phyloP scores from a whole-genome alignment of 2,888 invertebrate genomes.

The Ypsolopha sequella region DNA sequence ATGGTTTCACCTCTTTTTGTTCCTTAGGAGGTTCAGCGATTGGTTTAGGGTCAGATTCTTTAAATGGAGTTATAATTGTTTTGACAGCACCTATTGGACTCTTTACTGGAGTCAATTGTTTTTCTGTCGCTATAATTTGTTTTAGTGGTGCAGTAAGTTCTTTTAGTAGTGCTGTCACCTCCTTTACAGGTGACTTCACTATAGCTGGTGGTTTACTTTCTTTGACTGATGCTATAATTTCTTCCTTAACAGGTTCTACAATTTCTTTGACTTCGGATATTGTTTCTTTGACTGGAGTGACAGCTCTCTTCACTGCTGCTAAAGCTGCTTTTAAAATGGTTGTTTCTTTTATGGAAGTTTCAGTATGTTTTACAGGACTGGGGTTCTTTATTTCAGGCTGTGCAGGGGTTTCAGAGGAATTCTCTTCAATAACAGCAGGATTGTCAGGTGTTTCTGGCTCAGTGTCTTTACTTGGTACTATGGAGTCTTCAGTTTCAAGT shows the following conservation, averaged over 20 bases:
- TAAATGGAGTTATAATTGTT: neutral
- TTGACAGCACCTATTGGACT: neutral
- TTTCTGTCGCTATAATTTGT: neutral
- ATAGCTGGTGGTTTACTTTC: neutral
- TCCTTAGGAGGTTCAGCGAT: conserved; percentile 4
- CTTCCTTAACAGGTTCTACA: conserved; percentile 17
- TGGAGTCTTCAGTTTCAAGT: conserved; percentile 12
- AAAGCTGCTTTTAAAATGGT: conserved; percentile 3
- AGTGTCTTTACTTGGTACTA: neutral
- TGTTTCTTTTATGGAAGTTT: too few relatives aligned
- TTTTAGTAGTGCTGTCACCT: conserved; percentile 15
- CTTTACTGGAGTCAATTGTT: neutral
- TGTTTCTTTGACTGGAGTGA: neutral
- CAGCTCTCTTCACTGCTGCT: conserved; percentile 6
- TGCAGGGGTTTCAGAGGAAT: conserved; percentile 11
- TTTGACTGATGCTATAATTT: neutral
- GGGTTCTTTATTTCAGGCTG: conserved; percentile 10
- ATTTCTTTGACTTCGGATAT: conserved; percentile 10
- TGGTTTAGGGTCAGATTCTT: conserved; percentile 10
- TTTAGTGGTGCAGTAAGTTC: conserved; percentile 9
- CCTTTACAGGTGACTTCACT: conserved; percentile 8
- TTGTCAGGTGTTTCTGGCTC: conserved; percentile 5
- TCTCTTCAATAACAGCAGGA: neutral
- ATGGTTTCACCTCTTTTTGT: conserved; percentile 13
- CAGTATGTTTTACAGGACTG: conserved; percentile 12